Percentiles rank a stretch among this genome's conserved stretches.
These are phyloP conservation scores for Corythornis cristatus DNA, from an alignment of 2,113 vertebrate genomes.

Conservation along the genomic window DNA sequence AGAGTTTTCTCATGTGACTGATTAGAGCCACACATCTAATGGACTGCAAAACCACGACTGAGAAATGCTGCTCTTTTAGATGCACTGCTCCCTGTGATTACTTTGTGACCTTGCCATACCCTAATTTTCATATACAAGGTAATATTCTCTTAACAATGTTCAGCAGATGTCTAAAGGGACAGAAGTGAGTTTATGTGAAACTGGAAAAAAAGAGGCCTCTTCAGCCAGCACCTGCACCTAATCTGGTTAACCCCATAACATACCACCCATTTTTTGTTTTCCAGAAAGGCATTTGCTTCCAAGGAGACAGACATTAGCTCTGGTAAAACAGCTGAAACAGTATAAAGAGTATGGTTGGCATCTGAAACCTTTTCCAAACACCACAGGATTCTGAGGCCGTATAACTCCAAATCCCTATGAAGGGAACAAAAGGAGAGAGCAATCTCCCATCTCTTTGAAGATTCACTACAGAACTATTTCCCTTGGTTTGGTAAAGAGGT, in stretches of 20 bases:
- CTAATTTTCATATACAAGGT: neutral
- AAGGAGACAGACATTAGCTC: neutral
- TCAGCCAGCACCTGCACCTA: neutral
- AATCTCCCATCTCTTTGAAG: neutral
- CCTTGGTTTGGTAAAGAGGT: neutral
- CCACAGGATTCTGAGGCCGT: neutral
- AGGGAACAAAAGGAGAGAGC: neutral
- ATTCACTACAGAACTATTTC: neutral
- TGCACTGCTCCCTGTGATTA: neutral
- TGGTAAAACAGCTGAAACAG: neutral
- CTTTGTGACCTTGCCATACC: neutral
- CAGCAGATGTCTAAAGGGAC: neutral
- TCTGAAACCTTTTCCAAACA: neutral
- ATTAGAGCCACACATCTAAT: slow-evolving; percentile 36
- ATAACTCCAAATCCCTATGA: neutral
- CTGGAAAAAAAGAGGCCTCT: neutral
- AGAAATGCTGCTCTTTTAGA: neutral
- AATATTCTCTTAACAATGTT: neutral
- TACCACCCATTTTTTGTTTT: neutral
- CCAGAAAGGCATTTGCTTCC: neutral
- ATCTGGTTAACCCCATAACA: neutral
- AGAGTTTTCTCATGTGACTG: slow-evolving; percentile 1
- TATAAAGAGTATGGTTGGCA: neutral
- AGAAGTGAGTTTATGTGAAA: neutral
- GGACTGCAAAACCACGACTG: neutral